phyloP scores from a whole-genome alignment of 64 coral and sea anemone genomes.

The Trachythela sp. region DNA sequence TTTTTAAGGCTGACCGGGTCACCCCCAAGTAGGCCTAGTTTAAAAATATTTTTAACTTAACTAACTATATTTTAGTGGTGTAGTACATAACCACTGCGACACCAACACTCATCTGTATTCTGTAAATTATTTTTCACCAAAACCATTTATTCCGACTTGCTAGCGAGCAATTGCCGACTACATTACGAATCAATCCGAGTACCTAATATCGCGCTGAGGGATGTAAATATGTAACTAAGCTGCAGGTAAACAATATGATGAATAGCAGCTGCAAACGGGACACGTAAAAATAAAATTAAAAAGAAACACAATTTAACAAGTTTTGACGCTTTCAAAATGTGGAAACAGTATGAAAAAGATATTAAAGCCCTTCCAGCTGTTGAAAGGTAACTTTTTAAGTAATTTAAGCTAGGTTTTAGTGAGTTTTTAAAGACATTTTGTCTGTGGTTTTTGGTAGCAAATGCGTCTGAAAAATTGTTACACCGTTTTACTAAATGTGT shows the following conservation, averaged over 20 bases:
- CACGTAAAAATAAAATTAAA: neutral
- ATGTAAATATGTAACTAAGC: neutral
- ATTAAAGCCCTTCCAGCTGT: neutral
- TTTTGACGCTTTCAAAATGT: neutral
- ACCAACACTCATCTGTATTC: no score
- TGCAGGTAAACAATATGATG: neutral
- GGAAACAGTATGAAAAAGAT: conserved; percentile 4
- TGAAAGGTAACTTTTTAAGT: neutral
- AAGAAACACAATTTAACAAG: conserved; percentile 5
- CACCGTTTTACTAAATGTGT: no score
- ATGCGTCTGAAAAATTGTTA: neutral
- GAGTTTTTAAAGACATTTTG: neutral
- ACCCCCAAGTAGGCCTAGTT: no score
- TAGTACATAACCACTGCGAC: no score
- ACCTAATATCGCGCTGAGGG: neutral
- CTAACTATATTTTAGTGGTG: no score
- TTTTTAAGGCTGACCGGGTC: no score
- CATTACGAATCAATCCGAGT: neutral
- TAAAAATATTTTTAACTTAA: no score
- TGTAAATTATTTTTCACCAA: no score
- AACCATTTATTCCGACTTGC: neutral
- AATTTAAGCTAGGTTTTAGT: neutral
- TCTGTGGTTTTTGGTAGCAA: neutral
- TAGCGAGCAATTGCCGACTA: neutral
- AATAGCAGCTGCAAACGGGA: neutral